Evolutionary conservation across 2,888 invertebrate species (phyloP).

Genomic region (Mechanitis mazaeus): DNA sequence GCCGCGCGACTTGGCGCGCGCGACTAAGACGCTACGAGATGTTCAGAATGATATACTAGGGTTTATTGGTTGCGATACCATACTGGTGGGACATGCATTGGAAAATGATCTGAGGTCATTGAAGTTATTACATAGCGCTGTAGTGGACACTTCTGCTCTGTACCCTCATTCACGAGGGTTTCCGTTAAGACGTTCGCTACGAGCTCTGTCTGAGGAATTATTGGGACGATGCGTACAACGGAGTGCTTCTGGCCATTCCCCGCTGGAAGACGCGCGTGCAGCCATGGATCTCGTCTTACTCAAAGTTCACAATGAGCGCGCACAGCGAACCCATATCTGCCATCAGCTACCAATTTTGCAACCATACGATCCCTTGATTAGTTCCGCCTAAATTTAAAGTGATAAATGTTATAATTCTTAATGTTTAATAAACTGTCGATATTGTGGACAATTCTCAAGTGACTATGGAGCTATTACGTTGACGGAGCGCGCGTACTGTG

Average conservation of each 20-base stretch:
- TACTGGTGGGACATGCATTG: slow-evolving; percentile 95
- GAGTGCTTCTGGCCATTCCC: slow-evolving; percentile 86
- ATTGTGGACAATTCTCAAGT: slow-evolving; percentile 50
- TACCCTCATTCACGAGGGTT: slow-evolving; percentile 92
- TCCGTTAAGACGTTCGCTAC: slow-evolving; percentile 89
- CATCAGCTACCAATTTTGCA: slow-evolving; percentile 54
- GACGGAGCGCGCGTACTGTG: slow-evolving; percentile 71
- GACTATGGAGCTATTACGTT: slow-evolving; percentile 61
- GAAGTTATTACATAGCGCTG: slow-evolving; percentile 86
- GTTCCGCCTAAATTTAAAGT: slow-evolving; percentile 62
- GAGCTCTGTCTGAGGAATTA: slow-evolving; percentile 82
- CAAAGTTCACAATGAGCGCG: slow-evolving; percentile 75
- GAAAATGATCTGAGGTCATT: slow-evolving; percentile 95
- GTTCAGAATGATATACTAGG: slow-evolving; percentile 91
- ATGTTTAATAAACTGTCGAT: slow-evolving; percentile 53
- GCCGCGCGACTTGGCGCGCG: slow-evolving; percentile 74
- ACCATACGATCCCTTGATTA: slow-evolving; percentile 66
- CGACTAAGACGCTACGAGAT: slow-evolving; percentile 82
- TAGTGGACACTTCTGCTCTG: slow-evolving; percentile 92
- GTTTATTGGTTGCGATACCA: slow-evolving; percentile 87
- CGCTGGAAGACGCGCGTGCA: slow-evolving; percentile 93
- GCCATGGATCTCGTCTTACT: slow-evolving; percentile 93
- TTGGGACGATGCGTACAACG: slow-evolving; percentile 90
- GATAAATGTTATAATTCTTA: slow-evolving; percentile 48
- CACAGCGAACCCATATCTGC: slow-evolving; percentile 41